phyloP scores from a whole-genome alignment of 2,888 invertebrate genomes.

The Psylliodes chrysocephalus region DNA sequence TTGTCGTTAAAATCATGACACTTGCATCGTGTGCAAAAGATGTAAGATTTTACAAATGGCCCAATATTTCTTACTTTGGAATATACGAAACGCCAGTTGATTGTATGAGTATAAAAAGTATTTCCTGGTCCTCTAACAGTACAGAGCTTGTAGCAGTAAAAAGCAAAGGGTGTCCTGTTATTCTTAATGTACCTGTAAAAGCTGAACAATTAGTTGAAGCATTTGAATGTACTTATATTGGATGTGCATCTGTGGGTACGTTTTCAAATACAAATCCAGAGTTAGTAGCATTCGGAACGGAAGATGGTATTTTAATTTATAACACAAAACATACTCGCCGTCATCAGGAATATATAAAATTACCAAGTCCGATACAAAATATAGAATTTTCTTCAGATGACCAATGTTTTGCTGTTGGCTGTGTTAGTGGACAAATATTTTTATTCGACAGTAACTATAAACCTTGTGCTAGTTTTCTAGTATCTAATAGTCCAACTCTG shows the following conservation, averaged over 20 bases:
- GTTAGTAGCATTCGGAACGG: slow-evolving; percentile 51
- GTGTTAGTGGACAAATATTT: slow-evolving; percentile 44
- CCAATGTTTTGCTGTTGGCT: slow-evolving; percentile 48
- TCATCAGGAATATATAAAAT: slow-evolving; percentile 16
- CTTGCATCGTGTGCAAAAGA: slow-evolving; percentile 69
- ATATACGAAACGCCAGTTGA: slow-evolving; percentile 48
- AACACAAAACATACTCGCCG: slow-evolving; percentile 44
- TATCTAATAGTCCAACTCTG: slow-evolving; percentile 47
- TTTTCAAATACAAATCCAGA: slow-evolving; percentile 50
- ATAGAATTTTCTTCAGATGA: slow-evolving; percentile 54
- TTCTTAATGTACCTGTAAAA: slow-evolving; percentile 42
- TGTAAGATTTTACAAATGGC: slow-evolving; percentile 67
- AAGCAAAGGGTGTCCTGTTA: slow-evolving; percentile 48
- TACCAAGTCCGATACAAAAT: slow-evolving; percentile 42
- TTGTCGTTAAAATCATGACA: slow-evolving; percentile 61
- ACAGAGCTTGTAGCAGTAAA: slow-evolving; percentile 51
- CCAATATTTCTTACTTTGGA: slow-evolving; percentile 61
- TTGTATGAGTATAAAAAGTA: slow-evolving; percentile 49
- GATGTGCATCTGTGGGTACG: slow-evolving; percentile 43
- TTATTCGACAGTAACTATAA: slow-evolving; percentile 44
- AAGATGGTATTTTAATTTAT: slow-evolving; percentile 52
- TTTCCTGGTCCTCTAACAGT: slow-evolving; percentile 58
- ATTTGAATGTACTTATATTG: slow-evolving; percentile 33
- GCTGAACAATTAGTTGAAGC: slow-evolving; percentile 36
- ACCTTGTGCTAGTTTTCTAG: slow-evolving; percentile 46